Percentiles rank a stretch among this genome's conserved stretches.
These are phyloP conservation scores for Chalcis sispes DNA, from an alignment of 2,888 invertebrate species.

Conservation along the genomic window DNA sequence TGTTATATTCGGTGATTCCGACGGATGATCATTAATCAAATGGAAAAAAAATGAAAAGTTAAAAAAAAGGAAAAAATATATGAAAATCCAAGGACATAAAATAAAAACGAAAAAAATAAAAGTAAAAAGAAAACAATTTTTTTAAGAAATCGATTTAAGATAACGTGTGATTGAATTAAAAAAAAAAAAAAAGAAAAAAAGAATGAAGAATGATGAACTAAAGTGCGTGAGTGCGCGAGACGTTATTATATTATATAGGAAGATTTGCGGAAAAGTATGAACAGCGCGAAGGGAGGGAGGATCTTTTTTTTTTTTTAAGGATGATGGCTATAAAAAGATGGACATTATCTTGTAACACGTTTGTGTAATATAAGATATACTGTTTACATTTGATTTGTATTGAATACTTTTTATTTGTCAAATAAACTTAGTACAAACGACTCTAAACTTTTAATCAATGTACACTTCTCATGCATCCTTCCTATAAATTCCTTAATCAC, in stretches of 20 bases:
- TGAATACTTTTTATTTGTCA: constrained; percentile 73
- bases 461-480: too few species aligned
- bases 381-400: constrained; percentile 74
- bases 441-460: too few species aligned
- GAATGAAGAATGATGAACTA: constrained; percentile 24
- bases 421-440: constrained; percentile 74
- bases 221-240: constrained; percentile 42
- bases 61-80: neutral
- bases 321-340: constrained; percentile 45
- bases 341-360: constrained; percentile 57
- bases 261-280: constrained; percentile 46
- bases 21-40: constrained; percentile 20
- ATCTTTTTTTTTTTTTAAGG: constrained; percentile 43
- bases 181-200: constrained; percentile 9
- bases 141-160: constrained; percentile 38
- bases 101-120: constrained; percentile 52
- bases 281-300: constrained; percentile 51
- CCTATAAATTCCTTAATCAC: too few species aligned
- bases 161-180: constrained; percentile 42
- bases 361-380: constrained; percentile 70
- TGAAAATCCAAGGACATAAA: constrained; percentile 18
- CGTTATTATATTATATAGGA: constrained; percentile 35
- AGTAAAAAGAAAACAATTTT: constrained; percentile 39
- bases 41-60: neutral
- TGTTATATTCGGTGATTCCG: constrained; percentile 29